Evolutionary conservation across 2,888 invertebrate species (phyloP).

Genomic region (Abrostola triplasia): DNA sequence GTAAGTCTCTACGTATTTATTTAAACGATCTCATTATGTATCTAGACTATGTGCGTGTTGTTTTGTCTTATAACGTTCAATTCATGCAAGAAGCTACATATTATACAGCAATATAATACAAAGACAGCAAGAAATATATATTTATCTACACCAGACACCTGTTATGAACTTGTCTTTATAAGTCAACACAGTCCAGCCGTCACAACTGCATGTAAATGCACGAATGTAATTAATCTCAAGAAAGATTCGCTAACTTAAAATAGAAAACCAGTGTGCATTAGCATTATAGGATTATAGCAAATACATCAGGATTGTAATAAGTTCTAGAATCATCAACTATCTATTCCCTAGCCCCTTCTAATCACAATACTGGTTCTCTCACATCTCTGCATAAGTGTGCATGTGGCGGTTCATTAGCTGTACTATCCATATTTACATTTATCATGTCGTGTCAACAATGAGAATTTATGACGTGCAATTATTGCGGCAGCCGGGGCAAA

Average conservation of each 20-base stretch:
- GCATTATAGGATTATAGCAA: neutral
- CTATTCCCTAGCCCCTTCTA: slow-evolving; percentile 44
- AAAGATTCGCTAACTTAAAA: neutral
- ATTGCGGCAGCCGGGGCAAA: slow-evolving; percentile 66
- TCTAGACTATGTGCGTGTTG: no score
- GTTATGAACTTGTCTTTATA: neutral
- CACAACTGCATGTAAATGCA: neutral
- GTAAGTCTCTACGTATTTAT: no score
- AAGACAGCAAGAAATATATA: no score
- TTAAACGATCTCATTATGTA: no score
- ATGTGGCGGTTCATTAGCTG: slow-evolving; percentile 61
- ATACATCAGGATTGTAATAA: slow-evolving; percentile 30
- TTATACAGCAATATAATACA: slow-evolving; percentile 2
- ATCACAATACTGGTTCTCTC: slow-evolving; percentile 37
- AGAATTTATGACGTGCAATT: slow-evolving; percentile 82
- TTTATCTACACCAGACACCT: no score
- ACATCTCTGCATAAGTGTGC: slow-evolving; percentile 10
- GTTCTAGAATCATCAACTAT: slow-evolving; percentile 32
- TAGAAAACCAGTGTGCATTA: neutral
- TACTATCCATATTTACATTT: slow-evolving; percentile 70
- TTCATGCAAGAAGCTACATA: no score
- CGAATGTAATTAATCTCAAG: neutral
- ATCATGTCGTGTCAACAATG: slow-evolving; percentile 76
- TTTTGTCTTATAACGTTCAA: no score
- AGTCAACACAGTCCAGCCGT: neutral